Percentiles rank a stretch among this genome's conserved stretches.
phyloP scores from a whole-genome alignment of 2,888 invertebrate genomes.

The Taphrorychus bicolor region DNA sequence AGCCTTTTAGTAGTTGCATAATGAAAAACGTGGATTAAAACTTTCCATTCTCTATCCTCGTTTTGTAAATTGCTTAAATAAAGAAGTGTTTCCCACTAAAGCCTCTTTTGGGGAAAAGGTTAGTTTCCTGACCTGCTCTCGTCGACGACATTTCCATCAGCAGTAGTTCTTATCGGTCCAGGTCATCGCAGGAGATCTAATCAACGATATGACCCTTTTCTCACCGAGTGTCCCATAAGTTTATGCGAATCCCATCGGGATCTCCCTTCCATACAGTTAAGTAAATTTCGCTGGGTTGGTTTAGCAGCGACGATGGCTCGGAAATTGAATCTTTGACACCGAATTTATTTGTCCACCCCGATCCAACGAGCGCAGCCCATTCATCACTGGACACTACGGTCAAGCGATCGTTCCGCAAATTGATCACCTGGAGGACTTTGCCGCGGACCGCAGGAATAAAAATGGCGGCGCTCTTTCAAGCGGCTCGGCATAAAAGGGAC shows the following conservation, averaged over 20 bases:
- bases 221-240: background rate
- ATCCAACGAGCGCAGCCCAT: background rate
- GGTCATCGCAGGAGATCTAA: conserved; percentile 3
- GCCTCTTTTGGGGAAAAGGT: background rate
- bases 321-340: conserved; percentile 8
- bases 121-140: background rate
- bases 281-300: conserved; percentile 3
- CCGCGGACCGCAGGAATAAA: background rate
- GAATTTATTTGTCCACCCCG: background rate
- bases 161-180: background rate
- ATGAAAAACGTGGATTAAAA: background rate
- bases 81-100: background rate
- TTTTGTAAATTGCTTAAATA: no score
- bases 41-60: no score
- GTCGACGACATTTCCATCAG: background rate
- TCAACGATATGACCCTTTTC: conserved; percentile 3
- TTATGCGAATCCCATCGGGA: conserved; percentile 2
- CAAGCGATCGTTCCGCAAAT: background rate
- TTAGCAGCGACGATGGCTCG: background rate
- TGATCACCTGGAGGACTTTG: conserved; percentile 1
- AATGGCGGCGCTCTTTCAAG: conserved; percentile 9
- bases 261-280: background rate
- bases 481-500: conserved; percentile 8
- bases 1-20: background rate
- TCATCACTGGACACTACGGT: background rate